phyloP scores from a whole-genome alignment of 2,113 vertebrate species.

The Brachyistius frenatus region DNA sequence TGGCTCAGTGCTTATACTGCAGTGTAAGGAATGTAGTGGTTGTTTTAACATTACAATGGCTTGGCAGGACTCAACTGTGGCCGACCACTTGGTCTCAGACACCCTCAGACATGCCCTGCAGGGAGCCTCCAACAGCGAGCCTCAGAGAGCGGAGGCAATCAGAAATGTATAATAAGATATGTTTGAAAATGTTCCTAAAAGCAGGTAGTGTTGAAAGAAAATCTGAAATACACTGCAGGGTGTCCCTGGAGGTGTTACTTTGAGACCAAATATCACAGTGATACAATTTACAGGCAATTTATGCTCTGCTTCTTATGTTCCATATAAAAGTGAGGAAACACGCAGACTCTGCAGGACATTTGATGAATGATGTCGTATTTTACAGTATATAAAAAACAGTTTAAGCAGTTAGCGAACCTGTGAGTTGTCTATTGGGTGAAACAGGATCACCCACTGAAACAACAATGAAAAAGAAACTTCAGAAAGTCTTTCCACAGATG shows the following conservation, averaged over 20 bases:
- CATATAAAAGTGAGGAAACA: slow-evolving; percentile 4
- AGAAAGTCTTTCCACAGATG: too few species aligned
- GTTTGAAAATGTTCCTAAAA: slow-evolving; percentile 34
- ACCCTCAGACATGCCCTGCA: slow-evolving; percentile 64
- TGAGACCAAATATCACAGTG: slow-evolving; percentile 8
- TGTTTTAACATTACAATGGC: slow-evolving; percentile 81
- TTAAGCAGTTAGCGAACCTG: too few species aligned
- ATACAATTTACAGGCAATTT: slow-evolving; percentile 5
- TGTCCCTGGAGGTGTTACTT: neutral
- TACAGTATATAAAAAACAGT: neutral
- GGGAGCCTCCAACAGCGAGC: slow-evolving; percentile 51
- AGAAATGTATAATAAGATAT: slow-evolving; percentile 36
- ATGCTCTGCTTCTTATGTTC: neutral
- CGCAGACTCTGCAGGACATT: neutral
- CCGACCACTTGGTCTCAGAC: slow-evolving; percentile 62
- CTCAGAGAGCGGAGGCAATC: slow-evolving; percentile 40
- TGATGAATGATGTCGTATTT: slow-evolving; percentile 8
- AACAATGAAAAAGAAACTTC: too few species aligned
- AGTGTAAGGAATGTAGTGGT: slow-evolving; percentile 76
- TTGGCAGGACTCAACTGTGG: slow-evolving; percentile 70
- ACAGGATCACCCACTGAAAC: too few species aligned
- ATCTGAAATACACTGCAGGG: slow-evolving; percentile 33
- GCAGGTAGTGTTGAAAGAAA: slow-evolving; percentile 29
- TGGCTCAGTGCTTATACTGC: slow-evolving; percentile 57
- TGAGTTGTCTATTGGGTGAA: too few species aligned